Base-by-base conservation (phyloP, 2,888 invertebrate genomes). In the Pteria penguin region DNA sequence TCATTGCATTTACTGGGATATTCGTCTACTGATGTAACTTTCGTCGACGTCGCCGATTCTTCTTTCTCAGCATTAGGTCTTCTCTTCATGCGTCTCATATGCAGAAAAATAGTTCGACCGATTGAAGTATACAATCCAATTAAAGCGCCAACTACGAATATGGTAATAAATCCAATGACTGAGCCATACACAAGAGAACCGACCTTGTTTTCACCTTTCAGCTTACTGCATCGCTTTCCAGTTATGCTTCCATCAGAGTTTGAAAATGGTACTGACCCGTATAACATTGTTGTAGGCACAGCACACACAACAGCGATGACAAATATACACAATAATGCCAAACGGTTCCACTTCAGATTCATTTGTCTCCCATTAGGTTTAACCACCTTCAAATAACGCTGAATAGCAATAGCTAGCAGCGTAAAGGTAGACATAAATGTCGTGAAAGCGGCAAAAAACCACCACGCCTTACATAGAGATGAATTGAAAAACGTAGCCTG, bases 201-300 rank as follows among this genome's bases (percentile, higher is more conserved):
- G 11, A 26, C 27, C 32, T 60, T 67, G 24, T 31, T 36, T 18
- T 24, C 72, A 26, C 31, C 24, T 11, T 66, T 60, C 8, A 66
- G 11, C n/a, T 60, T 58, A 60, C 72, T 66, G 8, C 72, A 73
- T 2, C 66, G 36, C 14, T 14, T 14, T 14, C 72, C 72, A 4
- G 55, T 63, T 14, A 72, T 54, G 33, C 31, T 62, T 8, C 29
- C 18, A 18, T 11, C 22, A 1, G 26, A n/a, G n/a, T 63, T 32
- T 8, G 22, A n/a, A 57, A 72, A 63, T 2, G 62, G 31, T 22
- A 72, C 72, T 22, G 33, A 4, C 11, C 72, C 72, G 63, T 63
- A 72, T 11, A 72, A 63, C 18, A 33, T 22, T 11, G 55, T 11
- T 26, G 63, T 55, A n/a, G 72, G 72, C 3, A 26, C n/a, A 22